Evolutionary conservation across 2,888 invertebrate genomes (phyloP), one percentile per base, ranked within the genome.

Genomic region (Caenorhabditis drosophilae): DNA sequence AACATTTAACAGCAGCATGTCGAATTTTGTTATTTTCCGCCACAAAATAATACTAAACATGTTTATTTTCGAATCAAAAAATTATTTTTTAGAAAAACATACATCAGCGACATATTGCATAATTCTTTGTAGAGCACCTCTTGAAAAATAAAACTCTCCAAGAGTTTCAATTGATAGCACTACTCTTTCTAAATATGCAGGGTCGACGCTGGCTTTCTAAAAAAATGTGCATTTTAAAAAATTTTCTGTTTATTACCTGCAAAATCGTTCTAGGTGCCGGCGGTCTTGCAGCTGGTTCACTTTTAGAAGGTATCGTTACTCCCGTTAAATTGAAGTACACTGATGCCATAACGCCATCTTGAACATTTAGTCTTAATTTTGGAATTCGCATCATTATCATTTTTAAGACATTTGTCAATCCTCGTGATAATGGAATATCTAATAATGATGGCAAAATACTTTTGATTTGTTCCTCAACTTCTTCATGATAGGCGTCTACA

Each of bases 1-100:
- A 92, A 0, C 96, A 96, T 83, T 91, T 89, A 0, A 98, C 97
- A 15, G 97, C 92, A 86, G 97, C 95, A 68, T 96, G 85, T 23
- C 93, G 88, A 11, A 98, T 90, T 84, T 94, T 93, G 73, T 91
- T 91, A 78, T 92, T 90, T 67, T 96, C 95, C 81, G 92, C 92
- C 16, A 90, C 90, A 42, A 98, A 86, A 50, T 81, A 82, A 20
- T 80, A 77, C 82, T 81, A n/a, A n/a, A n/a, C n/a, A n/a, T n/a
- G n/a, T n/a, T n/a, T n/a, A n/a, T n/a, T n/a, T n/a, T n/a, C n/a
- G n/a, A n/a, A n/a, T n/a, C n/a, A n/a, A n/a, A n/a, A n/a, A n/a
- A n/a, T n/a, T 9, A 31, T 31, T 12, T 31, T 31, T 31, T 20
- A 71, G 11, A 47, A 48, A 46, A 57, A 50, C 70, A 26, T 45